Base-by-base conservation (phyloP, 2,797 vertebrate species). In the Crenuchus spilurus region DNA sequence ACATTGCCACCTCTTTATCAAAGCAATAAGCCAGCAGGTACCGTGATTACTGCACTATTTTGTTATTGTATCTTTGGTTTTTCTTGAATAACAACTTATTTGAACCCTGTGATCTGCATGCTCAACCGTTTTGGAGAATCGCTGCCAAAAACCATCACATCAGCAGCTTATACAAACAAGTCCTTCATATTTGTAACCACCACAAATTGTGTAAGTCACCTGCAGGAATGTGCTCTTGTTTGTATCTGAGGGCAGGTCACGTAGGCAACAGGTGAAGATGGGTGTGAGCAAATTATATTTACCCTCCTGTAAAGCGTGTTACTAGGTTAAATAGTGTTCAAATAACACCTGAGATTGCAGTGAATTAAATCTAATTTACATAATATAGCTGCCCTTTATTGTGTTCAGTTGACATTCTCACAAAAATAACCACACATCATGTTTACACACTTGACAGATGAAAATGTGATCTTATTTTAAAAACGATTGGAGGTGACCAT, bases 51-150 rank as follows among this genome's bases (percentile, higher is more conserved):
- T 14, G 58, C 2, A 13, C 5, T 31, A 4, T 44, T 26, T 26
- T 30, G 52, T 20, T 11, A 9, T 44, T 41, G 35, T 22, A 14
- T 11, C 26, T 75, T 57, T 49, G 30, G 30, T 68, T 13, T 76
- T 76, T 67, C 49, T 80, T 61, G 42, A 67, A 42, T n/a, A 60
- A 62, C 77, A 71, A 42, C 54, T 48, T 44, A 14, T 61, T 37
- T 54, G 44, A 24, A 49, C 14, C 48, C 18, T 22, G 14, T 35
- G 5, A 64, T 26, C 6, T 58, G 39, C 13, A 44, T 64, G 28
- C 35, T 44, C 49, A 26, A 11, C 62, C 4, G 28, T 72, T 75
- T 48, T 51, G n/a, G 20, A 37, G 49, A 20, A 60, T 2, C 41
- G 26, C 65, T 75, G 64, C 62, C 67, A 70, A 42, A 48, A 60